Evolutionary conservation across 2,797 vertebrate genomes (phyloP), one percentile per base, ranked within the genome.

Genomic region (Chrosomus eos): DNA sequence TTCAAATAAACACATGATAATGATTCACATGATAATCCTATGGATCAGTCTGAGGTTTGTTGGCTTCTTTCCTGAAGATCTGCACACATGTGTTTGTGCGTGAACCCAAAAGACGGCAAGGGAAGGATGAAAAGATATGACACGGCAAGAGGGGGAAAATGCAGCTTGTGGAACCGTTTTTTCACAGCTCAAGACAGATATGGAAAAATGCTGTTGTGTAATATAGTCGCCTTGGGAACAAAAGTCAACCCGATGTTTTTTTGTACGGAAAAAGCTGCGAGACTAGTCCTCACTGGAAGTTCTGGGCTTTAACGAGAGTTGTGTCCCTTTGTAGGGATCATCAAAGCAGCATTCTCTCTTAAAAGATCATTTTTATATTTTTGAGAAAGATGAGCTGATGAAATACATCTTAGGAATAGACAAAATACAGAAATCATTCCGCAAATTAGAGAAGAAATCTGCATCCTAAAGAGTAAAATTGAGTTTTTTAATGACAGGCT

Each of bases 191-290:
- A 68, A 84, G 80, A 60, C 89, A 88, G 86, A 86, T 90, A 88
- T 88, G 93, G 93, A 95, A 95, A 93, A 95, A 94, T 94, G 91
- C 89, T 92, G 93, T 90, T 92, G 87, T 95, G 90, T 94, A 93
- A 89, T 91, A 93, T 82, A 83, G 92, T 94, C 87, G 87, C 88
- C 91, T 88, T 87, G 92, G 94, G 89, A 94, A 93, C 92, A 92
- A 92, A 79, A 75, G n/a, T 81, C 55, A 77, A 64, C 55, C 68
- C 33, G 6, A 13, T 18, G 93, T 91, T 87, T 86, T 89, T 90
- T 85, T 85, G 83, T 90, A 78, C 90, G 93, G 93, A 95, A 95
- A 94, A 92, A 86, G 77, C 62, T 85, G 90, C 93, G 90, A 90
- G 74, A 88, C 80, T 82, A 62, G 80, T 28, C 62, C 84, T 82